Conservation (phyloP, 2,888 invertebrate genomes). For the Panzeria rudis region DNA sequence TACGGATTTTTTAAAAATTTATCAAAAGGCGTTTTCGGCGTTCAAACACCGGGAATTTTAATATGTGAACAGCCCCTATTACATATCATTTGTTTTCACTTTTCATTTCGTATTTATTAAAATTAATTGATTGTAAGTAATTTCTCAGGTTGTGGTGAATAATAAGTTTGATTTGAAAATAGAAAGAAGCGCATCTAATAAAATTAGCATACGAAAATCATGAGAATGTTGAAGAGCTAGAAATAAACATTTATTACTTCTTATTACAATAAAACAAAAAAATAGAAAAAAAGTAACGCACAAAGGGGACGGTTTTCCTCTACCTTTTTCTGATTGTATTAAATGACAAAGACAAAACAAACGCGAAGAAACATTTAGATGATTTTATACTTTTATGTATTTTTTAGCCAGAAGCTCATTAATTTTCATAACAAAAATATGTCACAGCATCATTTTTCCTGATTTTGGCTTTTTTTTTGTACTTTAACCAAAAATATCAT, state of each 20-base stretch:
- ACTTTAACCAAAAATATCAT: slow-evolving; percentile 62
- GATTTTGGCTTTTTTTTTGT: slow-evolving; percentile 14
- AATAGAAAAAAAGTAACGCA: not conserved
- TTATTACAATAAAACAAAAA: slow-evolving; percentile 30
- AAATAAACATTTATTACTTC: slow-evolving; percentile 61
- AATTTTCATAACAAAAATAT: slow-evolving; percentile 72
- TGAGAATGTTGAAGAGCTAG: slow-evolving; percentile 29
- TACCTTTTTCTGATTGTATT: not conserved
- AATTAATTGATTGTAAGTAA: slow-evolving; percentile 56
- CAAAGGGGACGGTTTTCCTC: slow-evolving; percentile 40
- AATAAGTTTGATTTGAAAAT: slow-evolving; percentile 27
- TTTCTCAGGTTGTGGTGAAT: slow-evolving; percentile 39
- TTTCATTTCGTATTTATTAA: slow-evolving; percentile 27
- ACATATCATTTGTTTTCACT: not conserved
- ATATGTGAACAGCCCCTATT: no score
- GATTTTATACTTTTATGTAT: not conserved
- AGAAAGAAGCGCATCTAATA: not conserved
- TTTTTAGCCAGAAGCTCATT: slow-evolving; percentile 63
- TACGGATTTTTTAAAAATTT: no score
- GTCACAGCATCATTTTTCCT: slow-evolving; percentile 71
- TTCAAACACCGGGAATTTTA: no score
- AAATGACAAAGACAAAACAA: slow-evolving; percentile 36
- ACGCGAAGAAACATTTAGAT: slow-evolving; percentile 28
- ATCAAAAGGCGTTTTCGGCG: no score
- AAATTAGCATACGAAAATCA: slow-evolving; percentile 55